Evolutionary conservation across 35 echinoderm and acorn worm genomes (phyloP), one percentile per base, ranked within the genome.

Genomic region (Hemicentrotus pulcherrimus): DNA sequence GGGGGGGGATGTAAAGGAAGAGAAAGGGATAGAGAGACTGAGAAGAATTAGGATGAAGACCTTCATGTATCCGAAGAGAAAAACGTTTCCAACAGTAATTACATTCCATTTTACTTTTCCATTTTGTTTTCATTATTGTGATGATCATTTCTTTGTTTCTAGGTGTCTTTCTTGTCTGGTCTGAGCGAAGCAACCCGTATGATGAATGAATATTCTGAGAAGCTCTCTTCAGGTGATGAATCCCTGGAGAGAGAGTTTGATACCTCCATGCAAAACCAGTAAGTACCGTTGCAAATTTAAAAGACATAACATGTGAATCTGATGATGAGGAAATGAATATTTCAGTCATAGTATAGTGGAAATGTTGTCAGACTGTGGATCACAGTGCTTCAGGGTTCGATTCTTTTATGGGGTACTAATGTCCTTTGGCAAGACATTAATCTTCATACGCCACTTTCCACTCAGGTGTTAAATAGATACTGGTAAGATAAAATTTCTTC

Each of bases 151-250:
- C 45, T 96, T 45, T 90, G 32, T 58, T 5, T 15, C 30, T 31
- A 98, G 98, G 94, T 99, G 31, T 94, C 97, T 12, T 99, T 96
- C 95, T 88, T 99, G 95, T 96, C 98, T 5, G 91, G 96, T 55
- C 50, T 97, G 1, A 95, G 96, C 47, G 98, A 99, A 94, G 96
- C 98, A 6, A 96, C 58, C 28, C 86, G 98, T 47, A 95, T 97
- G 30, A 92, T 99, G n/a, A 96, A 97, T 65, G 98, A 99, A n/a
- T 97, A 97, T 48, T 71, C 97, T 41, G 96, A 99, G 31, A 97
- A 95, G 47, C 32, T 96, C 24, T 85, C 95, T 52, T 32, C 87
- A 32, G 97, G 98, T 31, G 59, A 85, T 88, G 95, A 88, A 61
- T 95, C 78, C 86, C 93, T 96, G 31, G 95, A 97, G 46, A 87